A percentile compares a stretch with the other conserved stretches of the same genome.
Evolutionary conservation across 2,113 vertebrate species (phyloP).

Genomic region (Pachyramphus minor): DNA sequence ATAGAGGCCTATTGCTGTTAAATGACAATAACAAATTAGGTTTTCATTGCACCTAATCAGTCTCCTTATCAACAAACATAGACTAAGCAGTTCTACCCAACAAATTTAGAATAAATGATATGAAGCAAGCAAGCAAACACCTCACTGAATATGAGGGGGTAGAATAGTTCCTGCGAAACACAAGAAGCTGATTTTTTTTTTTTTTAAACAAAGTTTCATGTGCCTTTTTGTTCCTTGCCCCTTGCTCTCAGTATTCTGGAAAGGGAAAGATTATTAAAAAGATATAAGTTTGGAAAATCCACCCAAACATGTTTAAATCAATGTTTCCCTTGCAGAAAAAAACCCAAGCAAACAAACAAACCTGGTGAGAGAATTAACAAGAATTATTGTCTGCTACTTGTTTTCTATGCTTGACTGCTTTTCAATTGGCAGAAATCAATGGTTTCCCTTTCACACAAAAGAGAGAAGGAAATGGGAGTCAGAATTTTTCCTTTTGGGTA

Average conservation of each 20-base stretch:
- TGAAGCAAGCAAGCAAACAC: background rate
- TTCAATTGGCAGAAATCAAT: constrained; percentile 62
- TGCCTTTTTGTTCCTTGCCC: background rate
- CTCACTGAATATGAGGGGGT: background rate
- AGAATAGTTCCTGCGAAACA: constrained; percentile 15
- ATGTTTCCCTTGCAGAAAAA: background rate
- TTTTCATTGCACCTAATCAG: background rate
- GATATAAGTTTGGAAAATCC: constrained; percentile 38
- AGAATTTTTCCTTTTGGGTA: background rate
- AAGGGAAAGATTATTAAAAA: constrained; percentile 28
- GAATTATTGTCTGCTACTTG: constrained; percentile 45
- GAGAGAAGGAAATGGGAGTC: background rate
- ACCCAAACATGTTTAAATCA: constrained; percentile 34
- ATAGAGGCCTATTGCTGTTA: background rate
- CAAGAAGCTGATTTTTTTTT: background rate
- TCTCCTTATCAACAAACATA: background rate
- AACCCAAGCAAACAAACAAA: background rate
- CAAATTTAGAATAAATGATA: background rate
- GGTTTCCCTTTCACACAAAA: constrained; percentile 13
- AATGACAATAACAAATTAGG: background rate
- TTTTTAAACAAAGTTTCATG: background rate
- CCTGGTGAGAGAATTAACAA: constrained; percentile 47
- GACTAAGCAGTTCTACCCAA: background rate
- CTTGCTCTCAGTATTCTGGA: background rate
- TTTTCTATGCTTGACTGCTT: constrained; percentile 56